Base-by-base conservation (phyloP, 2,888 invertebrate genomes). In the Sussaba pulchella region DNA sequence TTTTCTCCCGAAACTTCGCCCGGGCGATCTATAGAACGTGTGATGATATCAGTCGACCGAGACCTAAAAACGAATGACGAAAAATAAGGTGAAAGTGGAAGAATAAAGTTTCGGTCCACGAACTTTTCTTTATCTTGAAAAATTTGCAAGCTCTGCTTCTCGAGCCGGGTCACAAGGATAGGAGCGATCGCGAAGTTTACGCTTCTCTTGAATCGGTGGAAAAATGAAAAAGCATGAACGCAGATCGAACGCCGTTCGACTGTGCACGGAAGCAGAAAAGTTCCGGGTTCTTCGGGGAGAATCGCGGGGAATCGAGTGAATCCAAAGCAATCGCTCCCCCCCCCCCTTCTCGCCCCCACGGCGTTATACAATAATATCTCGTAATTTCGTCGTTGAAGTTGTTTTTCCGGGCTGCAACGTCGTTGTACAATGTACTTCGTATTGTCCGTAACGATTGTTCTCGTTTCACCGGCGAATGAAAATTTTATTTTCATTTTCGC, bases 401-500 rank as follows among this genome's bases (percentile, higher is more conserved):
- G 57, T 57, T 57, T 36, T 57, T 57, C 57, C 57, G 54, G n/a
- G 6, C 14, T 54, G n/a, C 17, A 14, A 43, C 10, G 43, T 14
- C 41, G 31, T 26, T 70, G 43, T 26, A 36, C 19, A 45, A 57
- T 57, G 31, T 57, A 26, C 45, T 19, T 5, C 19, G 31, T 45
- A 57, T 70, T 31, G 10, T 57, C 17, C 31, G 10, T 31, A 57
- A 57, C 70, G 54, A 57, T 8, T 10, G 43, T 45, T 19, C 67
- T 14, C 10, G 12, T 31, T 31, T 6, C 31, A 3, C 1, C n/a
- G 4, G 31, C 24, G 43, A 57, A 57, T 54, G 70, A 70, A 70
- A 70, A 5, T 57, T 70, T 45, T 43, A 57, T 57, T 70, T 69
- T 57, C 41, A 57, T 69, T 57, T 45, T 70, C 57, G 17, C 43